phyloP scores from a whole-genome alignment of 2,113 vertebrate genomes.

The Sylvilagus bachmani region DNA sequence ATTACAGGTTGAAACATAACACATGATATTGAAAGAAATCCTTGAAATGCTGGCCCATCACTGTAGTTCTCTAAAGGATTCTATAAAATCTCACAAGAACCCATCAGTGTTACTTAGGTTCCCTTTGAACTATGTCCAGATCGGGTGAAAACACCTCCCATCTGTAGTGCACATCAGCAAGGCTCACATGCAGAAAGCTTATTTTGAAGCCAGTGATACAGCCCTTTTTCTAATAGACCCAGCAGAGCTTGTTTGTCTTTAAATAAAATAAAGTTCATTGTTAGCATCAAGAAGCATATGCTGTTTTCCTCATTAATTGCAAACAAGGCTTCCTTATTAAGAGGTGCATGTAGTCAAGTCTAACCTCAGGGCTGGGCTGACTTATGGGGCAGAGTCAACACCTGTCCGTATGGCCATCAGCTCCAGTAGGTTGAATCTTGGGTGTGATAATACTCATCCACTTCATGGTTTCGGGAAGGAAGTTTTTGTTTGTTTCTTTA shows the following conservation, averaged over 20 bases:
- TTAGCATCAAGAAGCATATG: not conserved
- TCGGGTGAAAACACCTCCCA: slow-evolving; percentile 73
- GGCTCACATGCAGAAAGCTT: slow-evolving; percentile 58
- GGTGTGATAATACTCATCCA: not conserved
- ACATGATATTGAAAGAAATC: slow-evolving; percentile 55
- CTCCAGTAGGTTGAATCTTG: not conserved
- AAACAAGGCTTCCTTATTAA: slow-evolving; percentile 12
- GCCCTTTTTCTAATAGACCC: not conserved
- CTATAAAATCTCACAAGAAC: slow-evolving; percentile 58
- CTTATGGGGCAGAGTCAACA: not conserved
- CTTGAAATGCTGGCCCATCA: slow-evolving; percentile 36
- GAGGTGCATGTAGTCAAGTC: not conserved
- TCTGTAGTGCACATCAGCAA: slow-evolving; percentile 38
- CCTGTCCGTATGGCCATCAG: not conserved
- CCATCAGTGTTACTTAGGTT: slow-evolving; percentile 39
- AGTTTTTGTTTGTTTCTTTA: not conserved
- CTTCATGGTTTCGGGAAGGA: not conserved
- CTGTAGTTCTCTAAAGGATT: slow-evolving; percentile 43
- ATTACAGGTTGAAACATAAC: not conserved
- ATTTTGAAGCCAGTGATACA: slow-evolving; percentile 46
- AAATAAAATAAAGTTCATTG: not conserved
- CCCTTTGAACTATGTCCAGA: slow-evolving; percentile 73
- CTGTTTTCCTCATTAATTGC: not conserved
- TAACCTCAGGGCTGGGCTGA: not conserved
- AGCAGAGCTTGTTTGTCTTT: slow-evolving; percentile 37